phyloP scores from a whole-genome alignment of 2,888 invertebrate species.

The Sinelater perroti region DNA sequence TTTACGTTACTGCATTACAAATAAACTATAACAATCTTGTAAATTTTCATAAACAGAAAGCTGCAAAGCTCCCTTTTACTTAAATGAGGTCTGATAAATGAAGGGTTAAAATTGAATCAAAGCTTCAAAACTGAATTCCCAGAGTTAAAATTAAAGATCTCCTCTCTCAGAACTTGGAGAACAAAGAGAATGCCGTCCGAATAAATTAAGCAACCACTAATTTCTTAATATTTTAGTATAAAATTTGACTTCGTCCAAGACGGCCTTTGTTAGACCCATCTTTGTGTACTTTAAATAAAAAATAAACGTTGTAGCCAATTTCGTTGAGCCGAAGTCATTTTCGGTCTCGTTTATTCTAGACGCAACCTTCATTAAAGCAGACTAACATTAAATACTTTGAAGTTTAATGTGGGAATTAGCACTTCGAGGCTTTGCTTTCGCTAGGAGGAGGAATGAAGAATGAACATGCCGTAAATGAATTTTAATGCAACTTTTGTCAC shows the following conservation, averaged over 20 bases:
- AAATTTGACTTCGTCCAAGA: too few species aligned
- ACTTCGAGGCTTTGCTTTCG: constrained; percentile 15
- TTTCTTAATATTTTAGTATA: too few species aligned
- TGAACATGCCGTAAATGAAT: background rate
- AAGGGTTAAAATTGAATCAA: constrained; percentile 11
- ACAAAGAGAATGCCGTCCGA: too few species aligned
- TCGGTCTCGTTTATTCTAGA: too few species aligned
- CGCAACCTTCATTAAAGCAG: constrained; percentile 1
- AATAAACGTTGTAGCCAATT: too few species aligned
- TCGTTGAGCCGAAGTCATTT: background rate
- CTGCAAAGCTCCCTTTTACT: background rate
- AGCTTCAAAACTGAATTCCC: constrained; percentile 24
- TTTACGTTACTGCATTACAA: too few species aligned
- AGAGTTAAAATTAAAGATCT: background rate
- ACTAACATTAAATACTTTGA: background rate
- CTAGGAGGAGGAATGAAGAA: background rate
- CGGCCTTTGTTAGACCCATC: too few species aligned
- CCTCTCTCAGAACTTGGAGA: background rate
- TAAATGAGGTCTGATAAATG: too few species aligned
- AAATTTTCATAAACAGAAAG: background rate
- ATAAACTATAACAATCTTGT: too few species aligned
- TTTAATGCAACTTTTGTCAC: too few species aligned
- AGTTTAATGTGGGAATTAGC: constrained; percentile 1
- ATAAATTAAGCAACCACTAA: too few species aligned
- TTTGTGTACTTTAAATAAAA: too few species aligned